Evolutionary conservation across 2,888 invertebrate genomes (phyloP).

Genomic region (Macrosoma leucophasiata): DNA sequence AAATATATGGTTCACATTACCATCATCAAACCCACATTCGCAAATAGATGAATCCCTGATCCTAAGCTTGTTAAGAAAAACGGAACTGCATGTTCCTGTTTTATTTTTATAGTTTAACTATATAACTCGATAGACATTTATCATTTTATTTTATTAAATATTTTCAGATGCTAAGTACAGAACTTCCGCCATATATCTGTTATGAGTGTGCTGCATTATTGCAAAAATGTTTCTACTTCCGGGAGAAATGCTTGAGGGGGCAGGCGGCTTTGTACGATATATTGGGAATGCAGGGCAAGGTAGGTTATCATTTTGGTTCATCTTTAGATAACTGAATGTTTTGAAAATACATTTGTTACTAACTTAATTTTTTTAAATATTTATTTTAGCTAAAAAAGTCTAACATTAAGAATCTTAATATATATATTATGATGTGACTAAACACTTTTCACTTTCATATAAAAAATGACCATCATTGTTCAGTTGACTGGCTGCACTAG

Average conservation of each 20-base stretch:
- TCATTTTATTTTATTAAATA: constrained; percentile 2
- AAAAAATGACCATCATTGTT: too few relatives aligned
- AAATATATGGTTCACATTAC: too few relatives aligned
- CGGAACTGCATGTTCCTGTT: background rate
- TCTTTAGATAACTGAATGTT: too few relatives aligned
- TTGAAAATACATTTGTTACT: background rate
- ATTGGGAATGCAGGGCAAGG: constrained; percentile 42
- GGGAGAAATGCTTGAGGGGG: constrained; percentile 43
- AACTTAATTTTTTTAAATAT: too few relatives aligned
- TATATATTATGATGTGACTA: too few relatives aligned
- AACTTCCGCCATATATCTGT: constrained; percentile 46
- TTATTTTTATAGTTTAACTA: constrained; percentile 1
- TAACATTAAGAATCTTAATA: too few relatives aligned
- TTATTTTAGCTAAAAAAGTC: too few relatives aligned
- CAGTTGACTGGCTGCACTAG: too few relatives aligned
- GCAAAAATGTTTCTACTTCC: constrained; percentile 48
- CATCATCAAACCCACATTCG: too few relatives aligned
- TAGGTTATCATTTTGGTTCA: constrained; percentile 26
- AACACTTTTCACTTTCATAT: too few relatives aligned
- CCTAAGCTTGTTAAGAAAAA: too few relatives aligned
- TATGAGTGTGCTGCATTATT: constrained; percentile 48
- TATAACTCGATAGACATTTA: constrained; percentile 3
- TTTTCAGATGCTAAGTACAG: constrained; percentile 36
- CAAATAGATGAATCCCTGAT: too few relatives aligned
- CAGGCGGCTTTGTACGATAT: constrained; percentile 43